These are phyloP conservation scores for Epinotia demarniana DNA, from an alignment of 2,888 invertebrate genomes.

Conservation along the genomic window DNA sequence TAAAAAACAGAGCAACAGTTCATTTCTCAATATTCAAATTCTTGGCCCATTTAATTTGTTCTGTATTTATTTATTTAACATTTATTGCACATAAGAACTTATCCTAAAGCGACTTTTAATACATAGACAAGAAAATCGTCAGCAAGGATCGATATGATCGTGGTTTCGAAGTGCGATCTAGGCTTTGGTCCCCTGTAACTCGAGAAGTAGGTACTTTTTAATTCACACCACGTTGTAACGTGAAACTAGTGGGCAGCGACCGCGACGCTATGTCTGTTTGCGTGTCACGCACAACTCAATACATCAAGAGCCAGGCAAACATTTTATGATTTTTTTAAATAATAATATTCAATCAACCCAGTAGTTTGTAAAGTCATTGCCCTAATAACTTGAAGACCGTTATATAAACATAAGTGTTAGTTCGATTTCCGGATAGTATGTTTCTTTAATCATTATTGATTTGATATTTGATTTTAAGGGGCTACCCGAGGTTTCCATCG, in stretches of 20 bases:
- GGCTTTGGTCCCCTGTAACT: constrained; percentile 37
- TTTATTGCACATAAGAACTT: too few relatives aligned
- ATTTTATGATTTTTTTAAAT: constrained; percentile 10
- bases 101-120: too few relatives aligned
- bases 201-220: constrained; percentile 57
- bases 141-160: background rate
- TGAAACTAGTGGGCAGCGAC: constrained; percentile 64
- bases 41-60: too few relatives aligned
- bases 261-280: constrained; percentile 63
- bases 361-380: background rate
- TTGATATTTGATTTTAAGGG: too few relatives aligned
- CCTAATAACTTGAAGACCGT: background rate
- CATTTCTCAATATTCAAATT: too few relatives aligned
- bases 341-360: background rate
- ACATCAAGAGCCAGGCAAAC: constrained; percentile 51
- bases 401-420: background rate
- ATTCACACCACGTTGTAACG: constrained; percentile 68
- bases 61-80: background rate
- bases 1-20: too few relatives aligned
- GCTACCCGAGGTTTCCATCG: too few relatives aligned
- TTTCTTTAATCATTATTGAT: background rate
- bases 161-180: background rate
- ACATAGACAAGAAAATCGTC: background rate
- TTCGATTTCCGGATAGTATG: background rate
- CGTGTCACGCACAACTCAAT: constrained; percentile 60